Evolutionary conservation across 2,888 invertebrate genomes (phyloP).

Genomic region (Hipparchia semele): DNA sequence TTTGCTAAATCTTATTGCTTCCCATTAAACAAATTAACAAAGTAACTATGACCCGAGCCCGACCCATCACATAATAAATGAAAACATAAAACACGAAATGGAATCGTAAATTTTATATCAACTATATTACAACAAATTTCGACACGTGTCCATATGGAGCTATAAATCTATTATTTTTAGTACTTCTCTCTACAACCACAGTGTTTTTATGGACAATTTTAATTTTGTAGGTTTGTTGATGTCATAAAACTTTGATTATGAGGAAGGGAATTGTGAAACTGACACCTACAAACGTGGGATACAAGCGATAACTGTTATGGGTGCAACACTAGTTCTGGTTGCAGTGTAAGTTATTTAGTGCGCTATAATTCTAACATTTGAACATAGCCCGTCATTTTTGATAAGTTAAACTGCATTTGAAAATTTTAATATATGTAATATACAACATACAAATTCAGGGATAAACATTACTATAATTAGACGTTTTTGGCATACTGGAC

Average conservation of each 20-base stretch:
- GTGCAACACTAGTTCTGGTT: constrained; percentile 7
- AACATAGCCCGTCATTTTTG: not conserved
- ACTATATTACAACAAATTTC: constrained; percentile 46
- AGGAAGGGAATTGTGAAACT: constrained; percentile 52
- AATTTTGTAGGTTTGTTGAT: constrained; percentile 50
- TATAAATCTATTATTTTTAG: constrained; percentile 62
- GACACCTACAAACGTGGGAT: constrained; percentile 23
- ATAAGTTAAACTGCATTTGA: not conserved
- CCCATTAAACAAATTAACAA: constrained; percentile 2
- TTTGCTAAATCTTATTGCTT: not conserved
- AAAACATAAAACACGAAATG: constrained; percentile 16
- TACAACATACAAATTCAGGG: not conserved
- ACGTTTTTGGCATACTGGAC: no score
- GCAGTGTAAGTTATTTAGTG: constrained; percentile 7
- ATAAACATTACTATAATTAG: no score
- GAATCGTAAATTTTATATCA: constrained; percentile 14
- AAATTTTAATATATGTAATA: not conserved
- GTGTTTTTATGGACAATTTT: constrained; percentile 59
- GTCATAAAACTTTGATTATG: constrained; percentile 52
- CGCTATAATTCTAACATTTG: constrained; percentile 2
- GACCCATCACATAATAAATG: constrained; percentile 2
- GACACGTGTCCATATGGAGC: constrained; percentile 53
- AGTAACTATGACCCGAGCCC: not conserved
- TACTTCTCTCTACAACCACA: constrained; percentile 47
- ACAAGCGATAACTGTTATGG: constrained; percentile 16